Evolutionary conservation across 2,888 invertebrate species (phyloP).

Genomic region (Crematogaster levior): DNA sequence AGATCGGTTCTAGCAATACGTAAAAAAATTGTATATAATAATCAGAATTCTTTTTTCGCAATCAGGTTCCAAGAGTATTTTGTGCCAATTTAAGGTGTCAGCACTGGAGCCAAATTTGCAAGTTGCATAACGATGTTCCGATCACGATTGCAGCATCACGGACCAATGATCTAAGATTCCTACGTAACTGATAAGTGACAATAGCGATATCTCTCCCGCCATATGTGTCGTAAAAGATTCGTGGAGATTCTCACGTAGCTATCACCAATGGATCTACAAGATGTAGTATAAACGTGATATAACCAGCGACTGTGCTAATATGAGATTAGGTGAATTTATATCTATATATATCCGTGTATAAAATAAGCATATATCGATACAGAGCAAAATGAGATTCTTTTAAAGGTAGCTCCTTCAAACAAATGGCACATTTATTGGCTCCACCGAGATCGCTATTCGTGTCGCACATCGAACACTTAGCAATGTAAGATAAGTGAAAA

Average conservation of each 20-base stretch:
- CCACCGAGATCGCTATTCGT: not conserved
- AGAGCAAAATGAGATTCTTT: not conserved
- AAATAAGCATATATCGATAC: not conserved
- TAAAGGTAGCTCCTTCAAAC: not conserved
- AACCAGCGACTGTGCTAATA: not conserved
- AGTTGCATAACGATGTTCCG: slow-evolving; percentile 66
- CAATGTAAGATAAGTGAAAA: not conserved
- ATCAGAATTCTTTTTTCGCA: not conserved
- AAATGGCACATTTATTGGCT: not conserved
- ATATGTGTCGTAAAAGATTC: not conserved
- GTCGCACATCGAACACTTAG: not conserved
- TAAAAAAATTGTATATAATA: not conserved
- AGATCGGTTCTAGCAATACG: not conserved
- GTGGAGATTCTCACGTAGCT: not conserved
- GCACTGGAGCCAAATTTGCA: not conserved
- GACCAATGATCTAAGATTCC: not conserved
- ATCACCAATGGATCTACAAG: not conserved
- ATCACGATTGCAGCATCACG: slow-evolving; percentile 16
- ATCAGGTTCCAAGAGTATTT: not conserved
- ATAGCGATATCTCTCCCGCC: not conserved
- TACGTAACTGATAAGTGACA: slow-evolving; percentile 19
- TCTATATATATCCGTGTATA: not conserved
- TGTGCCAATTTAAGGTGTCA: not conserved
- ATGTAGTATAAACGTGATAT: not conserved
- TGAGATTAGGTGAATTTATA: not conserved